Evolutionary conservation across 1,140 invertebrate species (phyloP).

Genomic region (Alviniconcha marisindica): DNA sequence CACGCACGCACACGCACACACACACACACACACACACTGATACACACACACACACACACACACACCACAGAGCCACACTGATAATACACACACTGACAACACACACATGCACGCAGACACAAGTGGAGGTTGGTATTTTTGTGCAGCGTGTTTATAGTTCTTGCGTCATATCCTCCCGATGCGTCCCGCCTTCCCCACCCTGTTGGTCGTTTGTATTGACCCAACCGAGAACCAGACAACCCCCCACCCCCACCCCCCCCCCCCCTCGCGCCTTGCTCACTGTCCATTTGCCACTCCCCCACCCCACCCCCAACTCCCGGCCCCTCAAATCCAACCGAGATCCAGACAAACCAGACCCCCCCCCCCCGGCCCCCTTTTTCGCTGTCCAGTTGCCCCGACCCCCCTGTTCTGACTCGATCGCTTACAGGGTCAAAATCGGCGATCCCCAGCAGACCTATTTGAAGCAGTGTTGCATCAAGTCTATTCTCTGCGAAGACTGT

Average conservation of each 20-base stretch:
- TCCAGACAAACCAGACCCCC: too few species aligned
- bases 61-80: slow-evolving; percentile 13
- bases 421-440: too few species aligned
- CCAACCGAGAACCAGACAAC: neutral
- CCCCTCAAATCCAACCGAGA: too few species aligned
- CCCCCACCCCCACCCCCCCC: neutral
- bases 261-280: neutral
- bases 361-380: too few species aligned
- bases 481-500: too few species aligned
- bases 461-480: too few species aligned
- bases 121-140: neutral
- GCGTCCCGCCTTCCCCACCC: neutral
- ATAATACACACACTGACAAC: neutral
- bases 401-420: too few species aligned
- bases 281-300: neutral
- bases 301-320: neutral
- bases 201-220: neutral
- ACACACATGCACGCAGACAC: neutral
- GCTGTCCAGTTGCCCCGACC: too few species aligned
- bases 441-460: too few species aligned
- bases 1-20: slow-evolving; percentile 16
- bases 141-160: too few species aligned
- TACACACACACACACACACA: slow-evolving; percentile 23
- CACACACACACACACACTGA: neutral
- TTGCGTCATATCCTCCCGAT: too few species aligned